Conservation (phyloP, 2,888 invertebrate genomes). For the Torymus texanus region DNA sequence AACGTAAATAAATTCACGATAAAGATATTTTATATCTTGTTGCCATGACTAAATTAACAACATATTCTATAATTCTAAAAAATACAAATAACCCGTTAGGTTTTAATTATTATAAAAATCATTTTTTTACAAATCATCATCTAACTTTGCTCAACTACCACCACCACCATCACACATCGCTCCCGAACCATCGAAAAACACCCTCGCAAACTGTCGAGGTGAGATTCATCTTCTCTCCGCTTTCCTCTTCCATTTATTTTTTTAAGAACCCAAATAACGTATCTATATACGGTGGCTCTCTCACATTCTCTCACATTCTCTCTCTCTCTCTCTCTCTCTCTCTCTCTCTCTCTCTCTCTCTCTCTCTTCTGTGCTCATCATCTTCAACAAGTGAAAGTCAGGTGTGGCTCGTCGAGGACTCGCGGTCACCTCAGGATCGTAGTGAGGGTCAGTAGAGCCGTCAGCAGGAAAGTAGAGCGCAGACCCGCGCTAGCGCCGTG, state of each 20-base stretch:
- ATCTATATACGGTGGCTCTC: no score
- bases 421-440: conserved; percentile 73
- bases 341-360: neutral
- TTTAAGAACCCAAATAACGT: no score
- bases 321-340: no score
- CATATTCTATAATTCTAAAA: no score
- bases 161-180: neutral
- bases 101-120: no score
- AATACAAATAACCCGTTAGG: no score
- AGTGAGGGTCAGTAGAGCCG: conserved; percentile 64
- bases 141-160: no score
- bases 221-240: neutral
- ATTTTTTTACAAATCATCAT: no score
- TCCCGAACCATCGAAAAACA: conserved; percentile 27
- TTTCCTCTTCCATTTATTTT: neutral
- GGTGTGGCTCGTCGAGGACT: conserved; percentile 60
- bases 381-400: conserved; percentile 43
- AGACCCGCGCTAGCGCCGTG: conserved; percentile 67
- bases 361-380: neutral
- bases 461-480: conserved; percentile 65
- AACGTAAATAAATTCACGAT: no score
- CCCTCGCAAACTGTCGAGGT: neutral
- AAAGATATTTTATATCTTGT: no score
- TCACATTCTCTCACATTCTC: no score
- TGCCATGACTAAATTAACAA: no score